phyloP scores from a whole-genome alignment of 2,888 invertebrate genomes.

The Alitta virens region DNA sequence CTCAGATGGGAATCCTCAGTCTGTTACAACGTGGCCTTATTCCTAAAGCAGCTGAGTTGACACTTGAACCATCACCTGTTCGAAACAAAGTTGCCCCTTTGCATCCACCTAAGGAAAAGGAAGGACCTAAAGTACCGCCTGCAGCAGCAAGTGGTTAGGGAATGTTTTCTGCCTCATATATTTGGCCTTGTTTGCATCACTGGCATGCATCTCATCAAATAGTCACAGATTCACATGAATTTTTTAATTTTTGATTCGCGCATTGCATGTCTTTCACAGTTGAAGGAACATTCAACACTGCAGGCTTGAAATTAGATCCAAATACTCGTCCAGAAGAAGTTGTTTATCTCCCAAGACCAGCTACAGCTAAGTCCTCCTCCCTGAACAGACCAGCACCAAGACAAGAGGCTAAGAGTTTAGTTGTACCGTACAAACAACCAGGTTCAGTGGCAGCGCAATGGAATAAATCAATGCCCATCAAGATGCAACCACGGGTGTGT shows the following conservation, averaged over 20 bases:
- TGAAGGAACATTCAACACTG: slow-evolving; percentile 26
- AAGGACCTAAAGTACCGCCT: background rate
- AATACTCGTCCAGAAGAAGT: no score
- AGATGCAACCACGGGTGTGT: no score
- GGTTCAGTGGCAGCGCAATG: no score
- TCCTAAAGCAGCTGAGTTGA: slow-evolving; percentile 53
- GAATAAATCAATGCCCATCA: no score
- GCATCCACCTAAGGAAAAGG: slow-evolving; percentile 42
- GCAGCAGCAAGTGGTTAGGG: no score
- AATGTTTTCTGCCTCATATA: no score
- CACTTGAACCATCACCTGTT: slow-evolving; percentile 55
- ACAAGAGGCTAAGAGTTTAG: slow-evolving; percentile 13
- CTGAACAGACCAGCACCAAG: background rate
- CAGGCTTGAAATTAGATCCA: slow-evolving; percentile 39
- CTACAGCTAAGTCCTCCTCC: background rate
- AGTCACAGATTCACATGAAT: no score
- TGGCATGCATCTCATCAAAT: no score
- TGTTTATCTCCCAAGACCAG: no score
- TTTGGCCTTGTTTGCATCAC: no score
- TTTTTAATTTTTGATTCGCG: no score
- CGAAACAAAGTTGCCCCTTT: slow-evolving; percentile 39
- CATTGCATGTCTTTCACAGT: no score
- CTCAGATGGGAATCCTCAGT: slow-evolving; percentile 53
- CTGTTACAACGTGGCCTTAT: slow-evolving; percentile 55
- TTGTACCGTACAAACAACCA: slow-evolving; percentile 8